A percentile compares a stretch with the other conserved stretches of the same genome.
These are phyloP conservation scores for Papilio xuthus DNA, from an alignment of 1,140 invertebrate species.

Conservation along the genomic window DNA sequence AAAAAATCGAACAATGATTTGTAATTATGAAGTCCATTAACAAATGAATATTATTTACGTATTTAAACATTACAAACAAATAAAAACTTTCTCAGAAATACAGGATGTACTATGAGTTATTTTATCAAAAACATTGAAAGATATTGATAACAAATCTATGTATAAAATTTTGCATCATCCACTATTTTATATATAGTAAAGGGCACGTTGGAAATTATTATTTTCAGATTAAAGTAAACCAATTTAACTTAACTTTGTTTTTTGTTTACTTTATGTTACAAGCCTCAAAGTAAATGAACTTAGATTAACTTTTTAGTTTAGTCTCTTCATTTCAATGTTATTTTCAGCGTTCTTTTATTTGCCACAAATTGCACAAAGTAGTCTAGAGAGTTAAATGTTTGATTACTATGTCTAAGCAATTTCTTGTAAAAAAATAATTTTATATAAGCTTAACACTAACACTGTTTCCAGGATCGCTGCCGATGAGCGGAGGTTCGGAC, in stretches of 20 bases:
- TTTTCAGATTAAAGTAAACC: slow-evolving; percentile 11
- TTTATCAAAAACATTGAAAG: not conserved
- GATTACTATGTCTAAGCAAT: not conserved
- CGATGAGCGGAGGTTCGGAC: slow-evolving; percentile 68
- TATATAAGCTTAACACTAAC: not conserved
- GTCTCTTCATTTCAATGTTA: not conserved
- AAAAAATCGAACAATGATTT: not conserved
- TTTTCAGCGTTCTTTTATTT: not conserved
- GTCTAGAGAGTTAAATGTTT: not conserved
- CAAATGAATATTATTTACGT: no score
- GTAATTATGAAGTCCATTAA: no score
- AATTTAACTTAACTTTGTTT: slow-evolving; percentile 15
- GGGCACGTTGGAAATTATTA: not conserved
- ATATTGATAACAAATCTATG: not conserved
- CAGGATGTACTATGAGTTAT: not conserved
- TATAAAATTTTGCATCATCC: not conserved
- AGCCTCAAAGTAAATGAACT: slow-evolving; percentile 10
- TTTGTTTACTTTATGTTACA: slow-evolving; percentile 19
- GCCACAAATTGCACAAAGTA: not conserved
- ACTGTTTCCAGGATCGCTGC: slow-evolving; percentile 62
- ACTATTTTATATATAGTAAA: not conserved
- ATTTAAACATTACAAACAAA: no score
- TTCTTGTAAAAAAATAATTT: not conserved
- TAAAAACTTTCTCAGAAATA: no score
- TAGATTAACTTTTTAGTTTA: slow-evolving; percentile 12